These are phyloP conservation scores for Caenorhabditis doughertyi DNA, from an alignment of 2,888 invertebrate species.

Conservation along the genomic window DNA sequence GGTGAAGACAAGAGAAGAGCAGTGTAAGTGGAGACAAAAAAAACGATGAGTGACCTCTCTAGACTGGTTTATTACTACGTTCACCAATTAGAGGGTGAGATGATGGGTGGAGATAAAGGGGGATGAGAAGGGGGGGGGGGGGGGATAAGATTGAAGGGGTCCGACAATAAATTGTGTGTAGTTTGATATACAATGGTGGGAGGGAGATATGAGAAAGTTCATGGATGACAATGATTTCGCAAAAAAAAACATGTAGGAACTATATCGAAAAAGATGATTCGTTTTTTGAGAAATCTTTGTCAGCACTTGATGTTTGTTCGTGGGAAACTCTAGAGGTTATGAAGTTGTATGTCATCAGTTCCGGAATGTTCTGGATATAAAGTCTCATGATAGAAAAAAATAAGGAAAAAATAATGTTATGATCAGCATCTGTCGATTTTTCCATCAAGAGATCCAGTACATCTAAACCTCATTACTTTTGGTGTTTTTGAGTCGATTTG, in stretches of 20 bases:
- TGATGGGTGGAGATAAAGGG: not conserved
- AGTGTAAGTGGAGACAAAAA: not conserved
- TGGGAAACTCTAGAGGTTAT: no score
- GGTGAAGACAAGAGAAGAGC: not conserved
- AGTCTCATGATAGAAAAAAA: not conserved
- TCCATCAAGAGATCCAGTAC: constrained; percentile 44
- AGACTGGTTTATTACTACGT: constrained; percentile 21
- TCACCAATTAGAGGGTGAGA: no score
- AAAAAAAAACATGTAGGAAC: not conserved
- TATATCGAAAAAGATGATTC: constrained; percentile 5
- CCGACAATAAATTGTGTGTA: not conserved
- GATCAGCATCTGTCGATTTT: constrained; percentile 23
- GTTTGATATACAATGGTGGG: not conserved
- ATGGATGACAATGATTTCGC: no score
- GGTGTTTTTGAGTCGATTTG: constrained; percentile 61
- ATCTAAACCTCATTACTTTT: constrained; percentile 63
- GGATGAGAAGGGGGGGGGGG: not conserved
- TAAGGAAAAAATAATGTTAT: not conserved
- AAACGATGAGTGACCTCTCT: constrained; percentile 2
- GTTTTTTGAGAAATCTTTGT: not conserved
- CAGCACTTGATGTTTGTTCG: not conserved
- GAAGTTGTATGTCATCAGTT: no score
- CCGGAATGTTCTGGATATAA: not conserved
- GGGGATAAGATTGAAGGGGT: not conserved
- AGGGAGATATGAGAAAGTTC: constrained; percentile 6